These are phyloP conservation scores for Pomatorhinus ruficollis DNA, from an alignment of 2,113 vertebrate species.

Conservation along the genomic window DNA sequence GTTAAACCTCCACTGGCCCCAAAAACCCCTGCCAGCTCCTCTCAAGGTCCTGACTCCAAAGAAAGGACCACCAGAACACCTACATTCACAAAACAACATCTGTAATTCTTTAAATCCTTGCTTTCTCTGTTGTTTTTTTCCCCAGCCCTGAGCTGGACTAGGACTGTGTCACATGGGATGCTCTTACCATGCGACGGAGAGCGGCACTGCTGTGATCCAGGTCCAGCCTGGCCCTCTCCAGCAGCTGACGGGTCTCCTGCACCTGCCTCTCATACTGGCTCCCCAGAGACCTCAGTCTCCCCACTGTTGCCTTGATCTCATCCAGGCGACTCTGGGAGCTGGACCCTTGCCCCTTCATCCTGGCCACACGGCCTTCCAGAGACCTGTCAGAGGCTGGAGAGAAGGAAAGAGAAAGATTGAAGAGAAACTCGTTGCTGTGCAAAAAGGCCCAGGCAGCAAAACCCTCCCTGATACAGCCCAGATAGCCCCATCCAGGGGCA, in stretches of 20 bases:
- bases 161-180: rapidly evolving
- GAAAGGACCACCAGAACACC: background rate
- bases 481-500: background rate
- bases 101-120: background rate
- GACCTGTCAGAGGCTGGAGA: conserved; percentile 71
- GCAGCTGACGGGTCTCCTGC: conserved; percentile 65
- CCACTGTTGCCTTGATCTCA: conserved; percentile 26
- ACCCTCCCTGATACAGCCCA: background rate
- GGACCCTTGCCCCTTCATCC: conserved; percentile 68
- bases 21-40: background rate
- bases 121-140: background rate
- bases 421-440: background rate
- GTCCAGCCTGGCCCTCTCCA: conserved; percentile 71
- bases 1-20: background rate
- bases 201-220: conserved; percentile 68
- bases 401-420: background rate
- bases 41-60: background rate
- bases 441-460: background rate
- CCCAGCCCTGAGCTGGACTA: background rate
- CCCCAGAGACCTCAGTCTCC: conserved; percentile 48
- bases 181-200: conserved; percentile 74
- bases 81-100: background rate
- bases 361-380: conserved; percentile 73
- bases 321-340: conserved; percentile 67
- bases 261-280: conserved; percentile 69